These are phyloP conservation scores for Pilophorus perplexus DNA, from an alignment of 2,888 invertebrate species.

Conservation along the genomic window DNA sequence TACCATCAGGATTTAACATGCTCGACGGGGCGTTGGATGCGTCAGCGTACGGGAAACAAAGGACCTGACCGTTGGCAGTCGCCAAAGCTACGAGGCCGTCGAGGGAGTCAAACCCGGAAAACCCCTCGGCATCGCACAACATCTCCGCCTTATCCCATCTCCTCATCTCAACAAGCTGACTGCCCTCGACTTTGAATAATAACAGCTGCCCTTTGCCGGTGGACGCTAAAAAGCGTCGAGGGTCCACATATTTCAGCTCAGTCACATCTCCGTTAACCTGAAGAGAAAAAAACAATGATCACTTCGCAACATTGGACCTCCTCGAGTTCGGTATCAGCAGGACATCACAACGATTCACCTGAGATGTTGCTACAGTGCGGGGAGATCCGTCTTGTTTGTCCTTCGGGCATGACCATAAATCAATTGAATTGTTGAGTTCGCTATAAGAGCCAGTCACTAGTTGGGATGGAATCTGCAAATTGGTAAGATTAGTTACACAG, in stretches of 20 bases:
- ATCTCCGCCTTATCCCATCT: constrained; percentile 25
- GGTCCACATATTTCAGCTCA: constrained; percentile 36
- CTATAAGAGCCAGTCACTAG: constrained; percentile 39
- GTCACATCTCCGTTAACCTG: constrained; percentile 41
- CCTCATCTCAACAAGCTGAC: background rate
- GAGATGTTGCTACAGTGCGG: background rate
- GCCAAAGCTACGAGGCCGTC: constrained; percentile 20
- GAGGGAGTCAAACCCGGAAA: constrained; percentile 12
- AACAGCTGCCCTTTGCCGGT: constrained; percentile 36
- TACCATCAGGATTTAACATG: constrained; percentile 18
- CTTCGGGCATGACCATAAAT: constrained; percentile 36
- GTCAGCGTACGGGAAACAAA: constrained; percentile 19
- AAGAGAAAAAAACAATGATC: background rate
- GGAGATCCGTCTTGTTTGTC: constrained; percentile 8
- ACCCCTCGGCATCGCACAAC: constrained; percentile 24
- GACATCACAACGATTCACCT: no score
- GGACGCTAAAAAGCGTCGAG: constrained; percentile 34
- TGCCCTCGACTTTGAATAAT: constrained; percentile 16
- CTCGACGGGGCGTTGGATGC: constrained; percentile 7
- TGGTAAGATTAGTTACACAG: background rate
- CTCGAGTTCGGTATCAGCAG: no score
- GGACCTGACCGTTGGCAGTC: constrained; percentile 16
- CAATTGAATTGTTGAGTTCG: constrained; percentile 39
- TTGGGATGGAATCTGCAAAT: constrained; percentile 4
- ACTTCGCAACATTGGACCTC: background rate